Percentiles rank a stretch among this genome's conserved stretches.
These are phyloP conservation scores for Trinectes maculatus DNA, from an alignment of 2,113 vertebrate species.

Conservation along the genomic window DNA sequence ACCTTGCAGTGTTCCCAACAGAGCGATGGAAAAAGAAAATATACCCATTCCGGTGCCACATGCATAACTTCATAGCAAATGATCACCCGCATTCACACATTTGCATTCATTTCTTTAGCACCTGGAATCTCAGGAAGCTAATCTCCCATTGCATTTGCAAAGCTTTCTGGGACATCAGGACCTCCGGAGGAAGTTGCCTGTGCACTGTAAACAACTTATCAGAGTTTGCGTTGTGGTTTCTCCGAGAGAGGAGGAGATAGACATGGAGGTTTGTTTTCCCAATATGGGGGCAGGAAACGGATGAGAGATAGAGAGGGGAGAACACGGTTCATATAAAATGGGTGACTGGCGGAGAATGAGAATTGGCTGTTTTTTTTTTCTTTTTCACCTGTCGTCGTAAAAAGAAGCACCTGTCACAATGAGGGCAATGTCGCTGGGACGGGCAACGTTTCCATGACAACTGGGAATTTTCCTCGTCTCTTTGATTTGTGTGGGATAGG, in stretches of 20 bases:
- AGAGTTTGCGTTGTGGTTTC: constrained; percentile 42
- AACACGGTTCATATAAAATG: constrained; percentile 51
- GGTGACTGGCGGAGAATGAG: constrained; percentile 55
- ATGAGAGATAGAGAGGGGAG: constrained; percentile 21
- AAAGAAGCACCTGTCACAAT: constrained; percentile 58
- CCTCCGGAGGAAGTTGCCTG: constrained; percentile 61
- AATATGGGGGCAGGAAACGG: constrained; percentile 37
- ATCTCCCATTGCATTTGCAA: constrained; percentile 59
- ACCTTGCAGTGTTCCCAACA: constrained; percentile 12
- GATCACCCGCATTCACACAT: constrained; percentile 27
- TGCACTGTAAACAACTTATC: constrained; percentile 64
- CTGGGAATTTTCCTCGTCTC: constrained; percentile 6
- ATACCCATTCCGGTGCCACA: constrained; percentile 19
- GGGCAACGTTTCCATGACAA: constrained; percentile 68
- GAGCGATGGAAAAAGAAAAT: constrained; percentile 3
- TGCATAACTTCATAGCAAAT: constrained; percentile 31
- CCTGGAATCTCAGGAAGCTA: constrained; percentile 49
- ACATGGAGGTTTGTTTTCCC: constrained; percentile 48
- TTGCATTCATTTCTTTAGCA: constrained; percentile 24
- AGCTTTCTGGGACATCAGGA: constrained; percentile 69
- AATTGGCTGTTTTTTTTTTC: constrained; percentile 70
- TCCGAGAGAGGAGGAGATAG: constrained; percentile 43
- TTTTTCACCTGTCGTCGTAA: constrained; percentile 66
- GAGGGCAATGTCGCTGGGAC: constrained; percentile 54
- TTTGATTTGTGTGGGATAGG: constrained; percentile 37